These are phyloP conservation scores for Eristalis intricaria DNA, from an alignment of 2,888 invertebrate species.

Conservation along the genomic window DNA sequence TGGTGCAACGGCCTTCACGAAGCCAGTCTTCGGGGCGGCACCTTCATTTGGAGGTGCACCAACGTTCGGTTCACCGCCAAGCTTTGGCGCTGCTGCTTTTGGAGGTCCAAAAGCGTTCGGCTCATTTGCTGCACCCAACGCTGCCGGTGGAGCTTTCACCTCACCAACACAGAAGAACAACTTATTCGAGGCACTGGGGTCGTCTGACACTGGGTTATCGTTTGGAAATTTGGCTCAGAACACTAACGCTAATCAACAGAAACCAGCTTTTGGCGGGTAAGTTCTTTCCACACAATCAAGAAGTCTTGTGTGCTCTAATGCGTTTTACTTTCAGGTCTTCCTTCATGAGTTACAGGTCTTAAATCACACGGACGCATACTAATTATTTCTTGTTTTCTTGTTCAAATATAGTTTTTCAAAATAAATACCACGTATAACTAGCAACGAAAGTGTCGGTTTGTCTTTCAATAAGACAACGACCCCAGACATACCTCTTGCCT, in stretches of 20 bases:
- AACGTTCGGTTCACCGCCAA: constrained; percentile 79
- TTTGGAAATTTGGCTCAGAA: constrained; percentile 81
- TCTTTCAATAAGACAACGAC: too few relatives aligned
- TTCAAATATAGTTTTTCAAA: constrained; percentile 12
- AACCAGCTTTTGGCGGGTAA: constrained; percentile 80
- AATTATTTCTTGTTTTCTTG: constrained; percentile 42
- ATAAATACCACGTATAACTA: constrained; percentile 15
- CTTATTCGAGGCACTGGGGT: constrained; percentile 79
- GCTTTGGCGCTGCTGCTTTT: constrained; percentile 79
- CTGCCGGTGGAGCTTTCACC: constrained; percentile 73
- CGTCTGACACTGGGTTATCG: constrained; percentile 78
- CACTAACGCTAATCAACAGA: constrained; percentile 76
- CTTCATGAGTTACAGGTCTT: constrained; percentile 64
- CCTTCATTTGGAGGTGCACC: constrained; percentile 76
- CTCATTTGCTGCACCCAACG: constrained; percentile 75
- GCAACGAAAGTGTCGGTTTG: too few relatives aligned
- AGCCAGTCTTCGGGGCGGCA: constrained; percentile 73
- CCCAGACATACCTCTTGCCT: too few relatives aligned
- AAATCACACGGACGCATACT: not conserved
- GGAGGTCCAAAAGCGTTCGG: constrained; percentile 79
- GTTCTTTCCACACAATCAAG: constrained; percentile 20
- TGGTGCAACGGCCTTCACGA: constrained; percentile 73
- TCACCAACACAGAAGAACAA: constrained; percentile 76
- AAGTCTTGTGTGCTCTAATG: not conserved
- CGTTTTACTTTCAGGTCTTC: constrained; percentile 43